These are phyloP conservation scores for Antidorcas marsupialis DNA, from an alignment of 2,113 vertebrate genomes.

Conservation along the genomic window DNA sequence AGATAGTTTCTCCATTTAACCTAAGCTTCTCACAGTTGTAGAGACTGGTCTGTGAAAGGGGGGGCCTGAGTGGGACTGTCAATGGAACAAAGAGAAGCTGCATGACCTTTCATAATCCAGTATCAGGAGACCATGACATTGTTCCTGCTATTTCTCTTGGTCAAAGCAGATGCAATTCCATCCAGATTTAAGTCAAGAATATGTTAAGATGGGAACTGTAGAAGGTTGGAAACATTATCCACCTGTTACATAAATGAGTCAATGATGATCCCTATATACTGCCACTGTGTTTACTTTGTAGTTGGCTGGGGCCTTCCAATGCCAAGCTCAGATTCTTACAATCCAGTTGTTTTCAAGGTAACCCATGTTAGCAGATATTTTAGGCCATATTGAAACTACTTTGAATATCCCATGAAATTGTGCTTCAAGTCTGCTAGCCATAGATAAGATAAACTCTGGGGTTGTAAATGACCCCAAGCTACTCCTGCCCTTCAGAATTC, in stretches of 20 bases:
- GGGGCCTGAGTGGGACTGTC: neutral
- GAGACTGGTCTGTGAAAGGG: neutral
- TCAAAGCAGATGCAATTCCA: neutral
- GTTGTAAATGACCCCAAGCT: neutral
- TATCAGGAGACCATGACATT: neutral
- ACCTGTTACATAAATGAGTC: neutral
- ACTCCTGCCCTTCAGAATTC: neutral
- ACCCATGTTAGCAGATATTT: neutral
- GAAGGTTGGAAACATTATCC: neutral
- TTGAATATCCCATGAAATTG: neutral
- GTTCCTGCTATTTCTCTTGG: neutral
- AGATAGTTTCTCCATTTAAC: neutral
- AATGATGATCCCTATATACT: neutral
- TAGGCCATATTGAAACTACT: neutral
- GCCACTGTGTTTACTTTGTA: neutral
- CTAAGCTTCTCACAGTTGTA: too few relatives aligned
- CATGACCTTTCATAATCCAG: accelerated
- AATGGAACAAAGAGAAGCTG: neutral
- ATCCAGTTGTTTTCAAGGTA: neutral
- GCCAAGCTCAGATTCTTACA: neutral
- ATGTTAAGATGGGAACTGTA: neutral
- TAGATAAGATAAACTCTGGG: neutral
- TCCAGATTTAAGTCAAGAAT: neutral
- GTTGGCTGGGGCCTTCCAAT: neutral
- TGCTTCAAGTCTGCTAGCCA: neutral